Conservation (phyloP, 1,140 invertebrate genomes). For the Lordiphosa collinella region DNA sequence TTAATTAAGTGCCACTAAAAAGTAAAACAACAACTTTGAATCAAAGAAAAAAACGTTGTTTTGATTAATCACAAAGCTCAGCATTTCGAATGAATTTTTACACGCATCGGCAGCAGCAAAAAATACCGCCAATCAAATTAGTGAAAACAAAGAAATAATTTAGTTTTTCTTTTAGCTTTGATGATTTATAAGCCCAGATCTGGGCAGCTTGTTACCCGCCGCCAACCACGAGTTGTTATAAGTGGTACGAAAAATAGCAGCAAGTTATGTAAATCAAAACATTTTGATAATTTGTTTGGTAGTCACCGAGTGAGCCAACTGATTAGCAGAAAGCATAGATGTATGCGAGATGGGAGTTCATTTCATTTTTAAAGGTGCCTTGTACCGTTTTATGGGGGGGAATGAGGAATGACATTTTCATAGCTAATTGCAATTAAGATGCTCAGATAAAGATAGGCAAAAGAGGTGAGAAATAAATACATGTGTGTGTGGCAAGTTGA, state of each 20-base stretch:
- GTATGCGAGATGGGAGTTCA: conserved; percentile 9
- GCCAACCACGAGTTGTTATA: conserved; percentile 3
- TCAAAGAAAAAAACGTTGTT: conserved; percentile 25
- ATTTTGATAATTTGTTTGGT: conserved; percentile 62
- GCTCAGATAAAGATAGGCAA: conserved; percentile 40
- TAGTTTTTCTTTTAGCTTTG: conserved; percentile 16
- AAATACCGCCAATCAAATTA: conserved; percentile 55
- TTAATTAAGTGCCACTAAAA: conserved; percentile 72
- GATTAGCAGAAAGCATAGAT: conserved; percentile 65
- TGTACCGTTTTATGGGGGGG: conserved; percentile 35
- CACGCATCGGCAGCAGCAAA: conserved; percentile 24
- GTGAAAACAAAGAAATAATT: conserved; percentile 65
- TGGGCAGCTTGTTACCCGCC: conserved; percentile 51
- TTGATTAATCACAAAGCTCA: conserved; percentile 55
- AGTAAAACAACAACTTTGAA: conserved; percentile 14
- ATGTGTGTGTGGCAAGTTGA: conserved; percentile 25
- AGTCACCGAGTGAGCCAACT: conserved; percentile 41
- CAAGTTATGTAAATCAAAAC: conserved; percentile 59
- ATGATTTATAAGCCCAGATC: conserved; percentile 49
- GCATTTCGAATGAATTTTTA: conserved; percentile 54
- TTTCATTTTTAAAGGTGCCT: conserved; percentile 1
- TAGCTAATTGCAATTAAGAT: conserved; percentile 76
- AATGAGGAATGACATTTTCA: conserved; percentile 46
- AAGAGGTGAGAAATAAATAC: conserved; percentile 61
- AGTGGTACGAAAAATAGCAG: conserved; percentile 2